Evolutionary conservation across 2,797 vertebrate genomes (phyloP).

Genomic region (Botia almorhae): DNA sequence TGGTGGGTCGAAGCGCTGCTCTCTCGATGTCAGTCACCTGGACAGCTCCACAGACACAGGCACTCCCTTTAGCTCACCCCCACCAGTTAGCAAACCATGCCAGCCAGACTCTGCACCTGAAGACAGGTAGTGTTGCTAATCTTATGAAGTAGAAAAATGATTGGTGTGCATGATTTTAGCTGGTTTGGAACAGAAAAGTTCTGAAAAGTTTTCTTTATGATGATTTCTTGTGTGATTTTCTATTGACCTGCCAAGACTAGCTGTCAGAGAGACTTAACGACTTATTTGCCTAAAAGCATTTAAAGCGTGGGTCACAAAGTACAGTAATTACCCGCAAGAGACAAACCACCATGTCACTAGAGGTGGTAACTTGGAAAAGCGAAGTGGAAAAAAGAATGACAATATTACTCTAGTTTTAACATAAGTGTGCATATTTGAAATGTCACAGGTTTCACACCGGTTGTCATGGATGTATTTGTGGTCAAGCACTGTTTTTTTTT

Average conservation of each 20-base stretch:
- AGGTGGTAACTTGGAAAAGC: too few relatives aligned
- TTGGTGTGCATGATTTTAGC: too few relatives aligned
- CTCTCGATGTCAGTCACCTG: conserved; percentile 83
- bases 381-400: not conserved
- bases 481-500: conserved; percentile 8
- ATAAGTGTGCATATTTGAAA: not conserved
- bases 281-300: not conserved
- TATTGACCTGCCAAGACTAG: too few relatives aligned
- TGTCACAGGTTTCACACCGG: not conserved
- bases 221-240: too few relatives aligned
- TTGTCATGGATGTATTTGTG: not conserved
- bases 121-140: conserved; percentile 67
- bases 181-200: too few relatives aligned
- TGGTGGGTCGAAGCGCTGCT: conserved; percentile 82
- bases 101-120: conserved; percentile 76
- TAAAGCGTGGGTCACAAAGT: not conserved
- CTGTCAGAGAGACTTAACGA: too few relatives aligned
- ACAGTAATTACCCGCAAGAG: not conserved
- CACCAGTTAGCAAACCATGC: conserved; percentile 69
- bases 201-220: too few relatives aligned
- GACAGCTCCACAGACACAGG: conserved; percentile 85
- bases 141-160: not conserved
- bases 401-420: not conserved
- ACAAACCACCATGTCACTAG: not conserved
- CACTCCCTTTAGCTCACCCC: conserved; percentile 80